Conservation (phyloP, 2,797 vertebrate genomes). For the Antennarius maculatus region DNA sequence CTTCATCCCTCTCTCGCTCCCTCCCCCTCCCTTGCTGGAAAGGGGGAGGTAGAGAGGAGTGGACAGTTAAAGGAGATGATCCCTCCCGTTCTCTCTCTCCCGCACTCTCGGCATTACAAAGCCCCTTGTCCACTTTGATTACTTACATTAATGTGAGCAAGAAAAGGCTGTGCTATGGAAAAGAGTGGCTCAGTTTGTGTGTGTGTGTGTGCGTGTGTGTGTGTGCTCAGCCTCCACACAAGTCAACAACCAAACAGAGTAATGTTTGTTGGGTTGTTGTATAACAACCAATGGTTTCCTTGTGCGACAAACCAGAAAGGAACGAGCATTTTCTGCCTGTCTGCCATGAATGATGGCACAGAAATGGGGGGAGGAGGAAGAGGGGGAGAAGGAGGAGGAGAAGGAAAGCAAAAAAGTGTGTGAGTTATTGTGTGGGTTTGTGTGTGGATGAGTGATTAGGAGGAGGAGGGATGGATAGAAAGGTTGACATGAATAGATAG, state of each 20-base stretch:
- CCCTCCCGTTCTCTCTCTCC: conserved; percentile 30
- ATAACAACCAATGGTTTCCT: conserved; percentile 68
- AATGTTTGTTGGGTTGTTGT: conserved; percentile 68
- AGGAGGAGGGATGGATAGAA: conserved; percentile 23
- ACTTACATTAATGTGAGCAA: conserved; percentile 80
- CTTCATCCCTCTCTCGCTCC: conserved; percentile 26
- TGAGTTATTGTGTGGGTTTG: neutral
- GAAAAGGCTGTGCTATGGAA: conserved; percentile 61
- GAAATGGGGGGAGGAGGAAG: conserved; percentile 33
- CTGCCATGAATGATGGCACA: conserved; percentile 41
- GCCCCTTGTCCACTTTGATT: conserved; percentile 79
- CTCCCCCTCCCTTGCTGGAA: conserved; percentile 33
- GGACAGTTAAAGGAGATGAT: conserved; percentile 75
- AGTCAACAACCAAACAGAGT: conserved; percentile 73
- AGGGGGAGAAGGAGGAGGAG: conserved; percentile 26
- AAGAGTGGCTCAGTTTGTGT: conserved; percentile 28
- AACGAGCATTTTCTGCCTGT: conserved; percentile 54
- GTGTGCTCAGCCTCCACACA: conserved; percentile 48
- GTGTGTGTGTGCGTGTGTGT: conserved; percentile 34
- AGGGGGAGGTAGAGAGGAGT: conserved; percentile 64
- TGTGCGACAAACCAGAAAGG: conserved; percentile 60
- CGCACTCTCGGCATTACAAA: conserved; percentile 68
- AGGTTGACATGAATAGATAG: conserved; percentile 40
- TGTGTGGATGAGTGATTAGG: conserved; percentile 20
- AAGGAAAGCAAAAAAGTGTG: conserved; percentile 17